phyloP scores from a whole-genome alignment of 2,113 vertebrate species.

The Psittacus erithacus region DNA sequence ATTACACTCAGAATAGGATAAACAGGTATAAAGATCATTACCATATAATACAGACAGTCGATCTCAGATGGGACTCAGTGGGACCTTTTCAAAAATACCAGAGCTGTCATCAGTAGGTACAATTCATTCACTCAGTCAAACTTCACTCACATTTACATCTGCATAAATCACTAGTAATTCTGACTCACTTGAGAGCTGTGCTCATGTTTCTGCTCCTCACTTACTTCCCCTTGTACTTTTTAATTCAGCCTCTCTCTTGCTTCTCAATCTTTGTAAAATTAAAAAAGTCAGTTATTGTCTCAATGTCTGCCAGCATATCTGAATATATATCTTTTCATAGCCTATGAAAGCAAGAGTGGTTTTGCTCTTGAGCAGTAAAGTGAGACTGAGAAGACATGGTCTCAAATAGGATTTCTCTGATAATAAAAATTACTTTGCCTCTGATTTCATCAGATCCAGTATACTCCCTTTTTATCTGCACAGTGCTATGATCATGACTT shows the following conservation, averaged over 20 bases:
- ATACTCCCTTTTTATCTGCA: constrained; percentile 17
- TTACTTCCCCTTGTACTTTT: constrained; percentile 17
- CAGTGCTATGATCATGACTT: neutral
- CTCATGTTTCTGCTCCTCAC: neutral
- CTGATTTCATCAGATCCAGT: constrained; percentile 45
- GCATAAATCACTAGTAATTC: constrained; percentile 32
- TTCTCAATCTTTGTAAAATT: constrained; percentile 59
- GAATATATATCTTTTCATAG: constrained; percentile 47
- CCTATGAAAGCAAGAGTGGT: neutral
- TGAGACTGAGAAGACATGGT: neutral
- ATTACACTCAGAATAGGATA: constrained; percentile 5
- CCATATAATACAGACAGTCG: constrained; percentile 61
- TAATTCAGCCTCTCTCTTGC: constrained; percentile 50
- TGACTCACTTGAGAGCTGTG: neutral
- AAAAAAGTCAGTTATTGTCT: constrained; percentile 63
- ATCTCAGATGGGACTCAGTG: constrained; percentile 55
- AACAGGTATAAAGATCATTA: constrained; percentile 69
- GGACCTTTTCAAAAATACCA: constrained; percentile 67
- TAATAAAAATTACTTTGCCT: constrained; percentile 61
- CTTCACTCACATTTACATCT: constrained; percentile 28
- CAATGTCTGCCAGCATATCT: constrained; percentile 42
- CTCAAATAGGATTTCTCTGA: constrained; percentile 43
- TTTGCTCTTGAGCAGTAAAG: constrained; percentile 20
- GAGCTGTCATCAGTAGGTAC: constrained; percentile 54
- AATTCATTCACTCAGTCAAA: constrained; percentile 52